phyloP scores from a whole-genome alignment of 2,888 invertebrate genomes.

The Sesia apiformis region DNA sequence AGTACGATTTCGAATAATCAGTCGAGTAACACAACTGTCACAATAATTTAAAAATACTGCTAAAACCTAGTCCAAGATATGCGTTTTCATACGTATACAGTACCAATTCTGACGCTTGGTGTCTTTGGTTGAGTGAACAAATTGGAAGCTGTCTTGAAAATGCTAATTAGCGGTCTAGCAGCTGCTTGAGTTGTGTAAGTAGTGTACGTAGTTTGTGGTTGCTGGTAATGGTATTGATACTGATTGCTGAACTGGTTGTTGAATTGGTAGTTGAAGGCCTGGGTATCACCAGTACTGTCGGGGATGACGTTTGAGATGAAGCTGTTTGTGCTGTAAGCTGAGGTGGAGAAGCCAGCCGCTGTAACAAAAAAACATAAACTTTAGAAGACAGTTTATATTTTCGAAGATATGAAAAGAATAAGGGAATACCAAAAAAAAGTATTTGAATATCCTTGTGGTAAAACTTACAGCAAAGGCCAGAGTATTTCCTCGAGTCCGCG shows the following conservation, averaged over 20 bases:
- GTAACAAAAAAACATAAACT: slow-evolving; percentile 24
- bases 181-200: slow-evolving; percentile 39
- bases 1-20: slow-evolving; percentile 58
- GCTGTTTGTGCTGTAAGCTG: slow-evolving; percentile 59
- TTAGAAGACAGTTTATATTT: too few relatives aligned
- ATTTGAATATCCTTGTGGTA: too few relatives aligned
- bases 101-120: slow-evolving; percentile 54
- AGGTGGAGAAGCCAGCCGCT: slow-evolving; percentile 53
- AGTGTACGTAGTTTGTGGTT: slow-evolving; percentile 23
- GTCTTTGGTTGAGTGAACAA: slow-evolving; percentile 57
- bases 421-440: too few relatives aligned
- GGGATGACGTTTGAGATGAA: slow-evolving; percentile 72
- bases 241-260: slow-evolving; percentile 42
- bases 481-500: slow-evolving; percentile 80
- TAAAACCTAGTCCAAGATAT: slow-evolving; percentile 17
- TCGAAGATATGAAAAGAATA: too few relatives aligned
- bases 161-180: slow-evolving; percentile 60
- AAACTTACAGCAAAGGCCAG: slow-evolving; percentile 84
- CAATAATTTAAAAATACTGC: slow-evolving; percentile 63
- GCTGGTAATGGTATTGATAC: slow-evolving; percentile 45
- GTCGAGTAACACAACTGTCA: slow-evolving; percentile 67
- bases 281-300: slow-evolving; percentile 63
- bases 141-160: slow-evolving; percentile 61
- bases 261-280: slow-evolving; percentile 54
- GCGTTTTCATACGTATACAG: slow-evolving; percentile 46